phyloP scores from a whole-genome alignment of 2,888 invertebrate genomes.

The Eupeodes latifasciatus region DNA sequence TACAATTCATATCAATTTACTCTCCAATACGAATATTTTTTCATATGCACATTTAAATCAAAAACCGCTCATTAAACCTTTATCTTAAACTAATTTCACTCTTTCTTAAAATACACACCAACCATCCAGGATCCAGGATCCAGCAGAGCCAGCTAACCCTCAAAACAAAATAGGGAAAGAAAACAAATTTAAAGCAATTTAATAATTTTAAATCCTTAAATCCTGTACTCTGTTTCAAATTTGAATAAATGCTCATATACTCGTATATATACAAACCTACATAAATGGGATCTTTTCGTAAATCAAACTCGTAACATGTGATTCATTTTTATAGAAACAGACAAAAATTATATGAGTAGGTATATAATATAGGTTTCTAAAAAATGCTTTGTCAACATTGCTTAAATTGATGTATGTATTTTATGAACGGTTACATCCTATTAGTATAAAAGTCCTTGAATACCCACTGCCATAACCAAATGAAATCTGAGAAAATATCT shows the following conservation, averaged over 20 bases:
- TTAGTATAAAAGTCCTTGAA: conserved; percentile 33
- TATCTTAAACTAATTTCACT: not conserved
- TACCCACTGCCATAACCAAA: conserved; percentile 6
- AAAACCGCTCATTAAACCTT: not conserved
- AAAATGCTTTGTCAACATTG: conserved; percentile 26
- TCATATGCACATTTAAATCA: not conserved
- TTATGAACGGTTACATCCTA: conserved; percentile 44
- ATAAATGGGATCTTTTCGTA: not conserved
- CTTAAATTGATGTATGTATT: conserved; percentile 28
- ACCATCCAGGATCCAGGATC: too few relatives aligned
- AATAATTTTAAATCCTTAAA: conserved; percentile 12
- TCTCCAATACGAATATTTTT: too few relatives aligned
- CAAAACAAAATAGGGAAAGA: not conserved
- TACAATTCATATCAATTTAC: too few relatives aligned
- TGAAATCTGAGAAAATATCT: conserved; percentile 16
- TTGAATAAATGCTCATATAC: conserved; percentile 1
- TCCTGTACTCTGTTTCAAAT: conserved; percentile 1
- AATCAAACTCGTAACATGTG: not conserved
- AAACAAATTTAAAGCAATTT: conserved; percentile 2
- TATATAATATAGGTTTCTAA: not conserved
- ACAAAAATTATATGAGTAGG: not conserved
- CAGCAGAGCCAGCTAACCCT: too few relatives aligned
- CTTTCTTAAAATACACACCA: not conserved
- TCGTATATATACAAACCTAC: not conserved
- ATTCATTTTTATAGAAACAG: conserved; percentile 10